phyloP scores from a whole-genome alignment of 37 sponge, comb jelly and placozoan species.

The Halichondria panicea region DNA sequence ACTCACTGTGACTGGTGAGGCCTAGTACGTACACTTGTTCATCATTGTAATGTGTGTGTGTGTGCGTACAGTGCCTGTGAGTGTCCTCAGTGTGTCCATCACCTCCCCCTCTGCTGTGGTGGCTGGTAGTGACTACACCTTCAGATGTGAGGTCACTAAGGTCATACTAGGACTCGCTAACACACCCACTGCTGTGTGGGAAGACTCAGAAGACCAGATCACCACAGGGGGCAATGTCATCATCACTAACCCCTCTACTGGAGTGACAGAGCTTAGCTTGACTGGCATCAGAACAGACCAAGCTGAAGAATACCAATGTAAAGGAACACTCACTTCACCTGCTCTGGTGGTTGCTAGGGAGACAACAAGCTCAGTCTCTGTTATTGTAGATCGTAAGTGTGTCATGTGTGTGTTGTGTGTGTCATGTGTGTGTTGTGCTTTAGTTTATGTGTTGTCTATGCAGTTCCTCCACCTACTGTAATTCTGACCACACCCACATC shows the following conservation, averaged over 20 bases:
- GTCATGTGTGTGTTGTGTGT: not conserved
- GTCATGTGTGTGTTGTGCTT: not conserved
- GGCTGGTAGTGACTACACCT: conserved; percentile 26
- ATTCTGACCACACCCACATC: not conserved
- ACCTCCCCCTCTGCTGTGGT: not conserved
- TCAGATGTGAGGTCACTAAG: conserved; percentile 20
- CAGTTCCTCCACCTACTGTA: conserved; percentile 15
- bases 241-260: not conserved
- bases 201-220: not conserved
- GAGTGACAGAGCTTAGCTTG: not conserved
- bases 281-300: not conserved
- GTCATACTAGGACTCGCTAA: conserved; percentile 1
- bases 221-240: not conserved
- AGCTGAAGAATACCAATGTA: not conserved
- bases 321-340: not conserved
- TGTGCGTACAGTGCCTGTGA: not conserved
- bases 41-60: not conserved
- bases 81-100: not conserved
- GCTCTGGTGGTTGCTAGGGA: not conserved
- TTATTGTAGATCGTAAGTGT: not conserved
- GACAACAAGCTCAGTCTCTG: not conserved
- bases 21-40: not conserved
- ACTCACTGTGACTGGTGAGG: not conserved
- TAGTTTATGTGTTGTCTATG: too few relatives aligned
- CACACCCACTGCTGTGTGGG: conserved; percentile 3